These are phyloP conservation scores for Hydrozoanthus gracilis DNA, from an alignment of 92 coral and sea anemone genomes.

Conservation along the genomic window DNA sequence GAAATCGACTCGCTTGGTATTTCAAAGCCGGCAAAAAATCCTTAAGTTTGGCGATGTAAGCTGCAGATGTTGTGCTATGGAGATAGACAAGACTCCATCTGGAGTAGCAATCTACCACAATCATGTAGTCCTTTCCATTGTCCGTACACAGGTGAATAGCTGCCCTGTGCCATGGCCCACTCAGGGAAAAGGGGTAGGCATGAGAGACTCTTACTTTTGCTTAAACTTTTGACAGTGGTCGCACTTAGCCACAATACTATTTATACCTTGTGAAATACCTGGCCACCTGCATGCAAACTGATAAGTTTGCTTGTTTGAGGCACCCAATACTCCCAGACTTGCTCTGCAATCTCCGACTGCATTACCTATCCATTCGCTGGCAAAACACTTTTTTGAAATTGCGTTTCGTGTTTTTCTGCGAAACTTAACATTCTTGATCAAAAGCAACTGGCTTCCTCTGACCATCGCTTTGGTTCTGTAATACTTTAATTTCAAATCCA, in stretches of 20 bases:
- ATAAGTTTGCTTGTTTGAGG: neutral
- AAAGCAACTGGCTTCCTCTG: neutral
- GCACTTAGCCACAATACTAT: conserved; percentile 44
- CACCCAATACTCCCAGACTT: conserved; percentile 17
- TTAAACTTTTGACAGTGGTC: conserved; percentile 48
- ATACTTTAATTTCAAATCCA: conserved; percentile 17
- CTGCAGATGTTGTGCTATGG: conserved; percentile 40
- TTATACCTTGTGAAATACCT: conserved; percentile 53
- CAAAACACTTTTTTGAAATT: neutral
- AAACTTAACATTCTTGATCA: neutral
- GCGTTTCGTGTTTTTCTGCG: neutral
- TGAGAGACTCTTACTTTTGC: conserved; percentile 38
- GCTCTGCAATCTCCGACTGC: conserved; percentile 36
- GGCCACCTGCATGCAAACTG: conserved; percentile 65
- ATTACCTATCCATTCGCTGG: neutral
- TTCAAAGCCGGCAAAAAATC: conserved; percentile 70
- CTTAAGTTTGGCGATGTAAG: conserved; percentile 58
- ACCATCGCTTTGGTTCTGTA: conserved; percentile 2
- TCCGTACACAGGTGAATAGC: conserved; percentile 16
- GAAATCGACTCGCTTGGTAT: conserved; percentile 53
- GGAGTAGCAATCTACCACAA: conserved; percentile 56
- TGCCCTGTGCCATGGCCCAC: conserved; percentile 59
- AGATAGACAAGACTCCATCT: conserved; percentile 43
- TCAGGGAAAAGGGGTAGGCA: conserved; percentile 36
- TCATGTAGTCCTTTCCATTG: conserved; percentile 49